A percentile compares a stretch with the other conserved stretches of the same genome.
These are phyloP conservation scores for Cranoglanis bouderius DNA, from an alignment of 2,113 vertebrate genomes.

Conservation along the genomic window DNA sequence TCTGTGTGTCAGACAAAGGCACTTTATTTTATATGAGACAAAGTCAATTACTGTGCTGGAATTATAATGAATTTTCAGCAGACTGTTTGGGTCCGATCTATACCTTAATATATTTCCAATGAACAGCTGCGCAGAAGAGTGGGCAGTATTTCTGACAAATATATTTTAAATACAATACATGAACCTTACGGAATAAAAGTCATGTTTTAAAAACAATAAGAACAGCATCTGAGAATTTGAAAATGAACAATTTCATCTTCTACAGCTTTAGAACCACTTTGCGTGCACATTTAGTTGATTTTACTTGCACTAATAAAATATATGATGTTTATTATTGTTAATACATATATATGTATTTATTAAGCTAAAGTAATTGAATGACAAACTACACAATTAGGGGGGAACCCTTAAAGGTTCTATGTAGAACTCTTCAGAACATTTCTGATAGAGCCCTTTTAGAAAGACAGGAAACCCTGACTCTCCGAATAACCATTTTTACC, in stretches of 20 bases:
- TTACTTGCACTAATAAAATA: neutral
- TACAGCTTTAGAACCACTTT: neutral
- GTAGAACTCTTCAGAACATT: neutral
- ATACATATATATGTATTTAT: neutral
- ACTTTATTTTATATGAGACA: too few relatives aligned
- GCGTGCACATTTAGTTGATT: neutral
- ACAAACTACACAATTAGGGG: neutral
- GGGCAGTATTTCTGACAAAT: neutral
- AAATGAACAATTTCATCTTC: neutral
- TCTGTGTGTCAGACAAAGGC: too few relatives aligned
- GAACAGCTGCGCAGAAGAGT: neutral
- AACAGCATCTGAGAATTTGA: neutral
- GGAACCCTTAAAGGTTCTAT: neutral
- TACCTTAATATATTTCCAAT: neutral
- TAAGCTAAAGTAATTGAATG: neutral
- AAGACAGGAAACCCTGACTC: neutral
- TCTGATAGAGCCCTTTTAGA: neutral
- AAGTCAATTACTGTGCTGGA: too few relatives aligned
- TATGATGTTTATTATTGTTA: neutral
- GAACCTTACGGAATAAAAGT: neutral
- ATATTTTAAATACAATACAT: neutral
- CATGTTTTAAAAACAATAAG: neutral
- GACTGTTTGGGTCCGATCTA: too few relatives aligned
- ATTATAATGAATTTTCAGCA: too few relatives aligned
- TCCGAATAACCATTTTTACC: neutral